phyloP scores from a whole-genome alignment of 2,888 invertebrate species.

The Athalia rosae region DNA sequence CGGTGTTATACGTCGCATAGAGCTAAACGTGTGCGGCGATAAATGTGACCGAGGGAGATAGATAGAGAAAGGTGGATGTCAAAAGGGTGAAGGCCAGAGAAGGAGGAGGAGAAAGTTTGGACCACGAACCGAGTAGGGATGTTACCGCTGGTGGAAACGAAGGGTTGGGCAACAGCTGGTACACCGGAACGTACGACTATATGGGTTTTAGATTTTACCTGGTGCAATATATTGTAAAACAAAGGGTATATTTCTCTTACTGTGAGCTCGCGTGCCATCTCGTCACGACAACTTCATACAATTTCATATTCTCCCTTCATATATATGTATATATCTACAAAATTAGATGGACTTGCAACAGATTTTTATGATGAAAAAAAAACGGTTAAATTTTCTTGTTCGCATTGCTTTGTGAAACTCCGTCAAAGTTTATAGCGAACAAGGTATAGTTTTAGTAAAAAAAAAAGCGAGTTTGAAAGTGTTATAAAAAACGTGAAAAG shows the following conservation, averaged over 20 bases:
- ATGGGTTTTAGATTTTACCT: conserved; percentile 52
- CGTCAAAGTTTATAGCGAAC: too few species aligned
- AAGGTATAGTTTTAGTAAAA: too few species aligned
- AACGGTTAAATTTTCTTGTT: too few species aligned
- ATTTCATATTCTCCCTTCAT: too few species aligned
- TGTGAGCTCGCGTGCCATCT: not conserved
- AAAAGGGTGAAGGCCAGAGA: not conserved
- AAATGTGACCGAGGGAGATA: conserved; percentile 28
- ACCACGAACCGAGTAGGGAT: conserved; percentile 13
- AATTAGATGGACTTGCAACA: too few species aligned
- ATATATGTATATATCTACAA: too few species aligned
- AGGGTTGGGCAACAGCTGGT: conserved; percentile 37
- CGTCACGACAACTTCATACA: too few species aligned
- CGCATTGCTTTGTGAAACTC: too few species aligned
- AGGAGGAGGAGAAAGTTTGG: not conserved
- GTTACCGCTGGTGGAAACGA: conserved; percentile 47
- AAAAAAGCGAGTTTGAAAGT: not conserved
- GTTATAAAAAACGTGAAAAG: not conserved
- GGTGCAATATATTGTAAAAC: conserved; percentile 52
- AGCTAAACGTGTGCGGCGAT: not conserved
- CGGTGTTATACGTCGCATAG: not conserved
- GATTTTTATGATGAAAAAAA: too few species aligned
- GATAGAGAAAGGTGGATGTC: not conserved
- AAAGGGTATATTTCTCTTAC: not conserved
- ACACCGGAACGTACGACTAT: conserved; percentile 52